Percentiles rank a stretch among this genome's conserved stretches.
phyloP scores from a whole-genome alignment of 2,113 vertebrate genomes.

The Zosterops japonicus region DNA sequence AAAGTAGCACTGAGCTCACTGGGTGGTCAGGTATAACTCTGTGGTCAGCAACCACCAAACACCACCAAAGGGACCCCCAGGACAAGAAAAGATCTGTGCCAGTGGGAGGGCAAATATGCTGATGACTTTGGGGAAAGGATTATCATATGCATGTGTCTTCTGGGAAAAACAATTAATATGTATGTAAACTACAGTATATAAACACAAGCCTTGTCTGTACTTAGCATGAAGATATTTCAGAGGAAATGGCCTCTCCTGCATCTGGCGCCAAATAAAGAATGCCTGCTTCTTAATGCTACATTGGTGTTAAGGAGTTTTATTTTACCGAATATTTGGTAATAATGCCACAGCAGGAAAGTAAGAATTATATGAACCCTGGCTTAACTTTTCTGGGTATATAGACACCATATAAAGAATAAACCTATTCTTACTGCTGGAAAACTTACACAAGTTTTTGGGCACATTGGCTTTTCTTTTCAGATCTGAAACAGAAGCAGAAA shows the following conservation, averaged over 20 bases:
- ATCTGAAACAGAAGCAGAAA: neutral
- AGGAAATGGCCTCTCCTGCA: neutral
- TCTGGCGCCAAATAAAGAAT: neutral
- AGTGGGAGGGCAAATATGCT: neutral
- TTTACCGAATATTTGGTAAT: neutral
- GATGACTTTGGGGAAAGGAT: neutral
- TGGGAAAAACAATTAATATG: neutral
- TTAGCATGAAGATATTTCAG: neutral
- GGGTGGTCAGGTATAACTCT: neutral
- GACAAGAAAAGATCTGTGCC: neutral
- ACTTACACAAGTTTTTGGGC: neutral
- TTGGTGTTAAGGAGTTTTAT: neutral
- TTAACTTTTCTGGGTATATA: neutral
- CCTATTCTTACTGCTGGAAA: neutral
- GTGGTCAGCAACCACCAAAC: neutral
- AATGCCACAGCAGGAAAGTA: neutral
- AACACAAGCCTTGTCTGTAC: neutral
- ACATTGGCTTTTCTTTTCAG: neutral
- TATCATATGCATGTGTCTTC: neutral
- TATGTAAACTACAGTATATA: neutral
- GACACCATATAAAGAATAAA: neutral
- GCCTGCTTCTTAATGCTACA: neutral
- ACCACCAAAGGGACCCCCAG: fast-evolving
- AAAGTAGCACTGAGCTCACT: neutral
- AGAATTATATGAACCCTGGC: neutral